Evolutionary conservation across 1,140 invertebrate genomes (phyloP).

Genomic region (Parasteatoda tepidariorum): DNA sequence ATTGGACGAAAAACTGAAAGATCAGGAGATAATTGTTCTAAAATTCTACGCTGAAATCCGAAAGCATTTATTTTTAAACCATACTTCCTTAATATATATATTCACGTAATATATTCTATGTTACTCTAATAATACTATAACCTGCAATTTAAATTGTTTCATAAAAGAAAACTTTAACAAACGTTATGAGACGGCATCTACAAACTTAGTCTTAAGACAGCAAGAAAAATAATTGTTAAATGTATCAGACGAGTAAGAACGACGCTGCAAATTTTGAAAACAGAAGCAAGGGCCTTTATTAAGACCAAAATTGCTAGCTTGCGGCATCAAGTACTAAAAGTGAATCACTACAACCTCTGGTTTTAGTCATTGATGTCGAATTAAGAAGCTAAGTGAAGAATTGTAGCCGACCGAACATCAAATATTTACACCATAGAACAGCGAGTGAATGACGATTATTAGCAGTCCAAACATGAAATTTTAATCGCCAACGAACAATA

Average conservation of each 20-base stretch:
- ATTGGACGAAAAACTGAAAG: no score
- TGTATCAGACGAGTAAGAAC: background rate
- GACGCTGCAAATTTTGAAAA: constrained; percentile 33
- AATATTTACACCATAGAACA: constrained; percentile 36
- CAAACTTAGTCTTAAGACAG: no score
- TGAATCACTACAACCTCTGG: constrained; percentile 48
- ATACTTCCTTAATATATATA: no score
- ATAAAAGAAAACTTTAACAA: no score
- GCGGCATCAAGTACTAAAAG: constrained; percentile 43
- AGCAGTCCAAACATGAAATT: constrained; percentile 52
- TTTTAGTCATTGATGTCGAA: constrained; percentile 55
- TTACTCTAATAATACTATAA: no score
- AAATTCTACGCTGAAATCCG: no score
- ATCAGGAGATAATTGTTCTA: no score
- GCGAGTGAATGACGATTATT: constrained; percentile 55
- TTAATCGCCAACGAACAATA: constrained; percentile 54
- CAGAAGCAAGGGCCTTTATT: background rate
- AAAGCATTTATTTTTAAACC: no score
- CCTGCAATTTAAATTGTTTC: no score
- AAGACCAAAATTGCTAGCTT: constrained; percentile 8
- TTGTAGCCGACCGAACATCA: constrained; percentile 44
- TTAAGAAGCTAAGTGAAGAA: constrained; percentile 59
- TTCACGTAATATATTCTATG: no score
- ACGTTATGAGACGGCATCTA: no score
- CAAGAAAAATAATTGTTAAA: background rate